phyloP scores from a whole-genome alignment of 2,888 invertebrate species.

The Neoitamus cyanurus region DNA sequence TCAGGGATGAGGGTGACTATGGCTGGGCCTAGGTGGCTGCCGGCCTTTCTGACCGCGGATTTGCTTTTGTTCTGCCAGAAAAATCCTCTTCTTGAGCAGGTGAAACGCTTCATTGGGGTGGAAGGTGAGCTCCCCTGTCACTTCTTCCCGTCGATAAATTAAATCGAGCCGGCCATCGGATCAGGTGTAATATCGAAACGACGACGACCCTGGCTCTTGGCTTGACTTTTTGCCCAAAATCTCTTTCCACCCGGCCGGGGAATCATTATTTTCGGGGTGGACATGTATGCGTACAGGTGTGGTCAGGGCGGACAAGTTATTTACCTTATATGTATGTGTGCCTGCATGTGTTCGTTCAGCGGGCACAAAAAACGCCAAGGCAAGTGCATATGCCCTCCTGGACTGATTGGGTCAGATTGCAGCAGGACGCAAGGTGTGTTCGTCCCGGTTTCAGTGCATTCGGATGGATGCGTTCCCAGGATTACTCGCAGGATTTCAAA shows the following conservation, averaged over 20 bases:
- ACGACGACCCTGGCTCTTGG: not conserved
- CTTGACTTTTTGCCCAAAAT: not conserved
- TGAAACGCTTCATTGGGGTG: not conserved
- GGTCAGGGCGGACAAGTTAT: not conserved
- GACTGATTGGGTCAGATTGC: slow-evolving; percentile 51
- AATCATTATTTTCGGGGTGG: not conserved
- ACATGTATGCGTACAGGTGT: slow-evolving; percentile 45
- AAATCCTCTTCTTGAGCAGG: not conserved
- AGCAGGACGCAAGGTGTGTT: slow-evolving; percentile 47
- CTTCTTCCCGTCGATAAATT: slow-evolving; percentile 12
- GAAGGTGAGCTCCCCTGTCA: not conserved
- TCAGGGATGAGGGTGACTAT: not conserved
- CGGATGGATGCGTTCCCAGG: not conserved
- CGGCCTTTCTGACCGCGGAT: not conserved
- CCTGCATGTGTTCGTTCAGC: not conserved
- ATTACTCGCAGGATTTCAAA: not conserved
- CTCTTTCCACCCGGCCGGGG: not conserved
- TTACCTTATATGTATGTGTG: not conserved
- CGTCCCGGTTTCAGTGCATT: not conserved
- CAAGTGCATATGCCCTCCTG: slow-evolving; percentile 37
- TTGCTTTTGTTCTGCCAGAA: not conserved
- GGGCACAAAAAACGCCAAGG: not conserved
- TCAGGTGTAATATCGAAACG: slow-evolving; percentile 7
- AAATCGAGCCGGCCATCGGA: not conserved
- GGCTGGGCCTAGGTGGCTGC: not conserved